Evolutionary conservation across 2,888 invertebrate species (phyloP), one percentile per base, ranked within the genome.

Genomic region (Eilema griseolum): DNA sequence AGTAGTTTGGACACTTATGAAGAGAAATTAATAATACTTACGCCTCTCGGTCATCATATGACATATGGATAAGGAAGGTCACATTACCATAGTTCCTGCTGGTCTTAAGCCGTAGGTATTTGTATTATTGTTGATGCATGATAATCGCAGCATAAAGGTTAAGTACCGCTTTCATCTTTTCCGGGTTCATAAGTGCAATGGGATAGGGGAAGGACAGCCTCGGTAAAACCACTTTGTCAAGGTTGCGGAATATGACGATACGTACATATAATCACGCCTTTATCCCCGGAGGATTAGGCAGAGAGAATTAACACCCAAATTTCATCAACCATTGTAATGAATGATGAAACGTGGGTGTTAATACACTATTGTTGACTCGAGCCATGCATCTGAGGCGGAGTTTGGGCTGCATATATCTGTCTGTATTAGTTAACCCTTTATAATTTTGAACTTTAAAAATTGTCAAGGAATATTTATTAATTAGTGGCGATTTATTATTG

Each of bases 111-210:
- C 41, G 31, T 46, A 63, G 56, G 68, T 37, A 31, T n/a, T 52
- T 31, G 31, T 24, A 41, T 14, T 28, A 66, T 57, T 62, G 57
- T 61, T 70, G 65, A 23, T 24, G 37, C 62, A 66, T 63, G 14
- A 41, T 72, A 67, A 70, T 69, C 63, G 61, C 33, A 26, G 56
- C 56, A 26, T 56, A 66, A 23, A 63, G 66, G 67, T 66, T 66
- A 68, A 68, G 16, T 67, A 68, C 56, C 46, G 20, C 64, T 62
- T 60, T 69, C 31, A 46, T 66, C 0, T 41, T 64, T 81, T 81
- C 81, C 82, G 82, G 78, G 80, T 74, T 70, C 70, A 61, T 63
- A 67, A 66, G 57, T 66, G 61, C 71, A 61, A 66, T 71, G 68
- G 68, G 61, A 71, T 69, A 66, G 69, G 62, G 56, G 28, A 79